Percentiles rank a stretch among this genome's conserved stretches.
phyloP scores from a whole-genome alignment of 2,113 vertebrate genomes.

The Leucoraja erinaceus region DNA sequence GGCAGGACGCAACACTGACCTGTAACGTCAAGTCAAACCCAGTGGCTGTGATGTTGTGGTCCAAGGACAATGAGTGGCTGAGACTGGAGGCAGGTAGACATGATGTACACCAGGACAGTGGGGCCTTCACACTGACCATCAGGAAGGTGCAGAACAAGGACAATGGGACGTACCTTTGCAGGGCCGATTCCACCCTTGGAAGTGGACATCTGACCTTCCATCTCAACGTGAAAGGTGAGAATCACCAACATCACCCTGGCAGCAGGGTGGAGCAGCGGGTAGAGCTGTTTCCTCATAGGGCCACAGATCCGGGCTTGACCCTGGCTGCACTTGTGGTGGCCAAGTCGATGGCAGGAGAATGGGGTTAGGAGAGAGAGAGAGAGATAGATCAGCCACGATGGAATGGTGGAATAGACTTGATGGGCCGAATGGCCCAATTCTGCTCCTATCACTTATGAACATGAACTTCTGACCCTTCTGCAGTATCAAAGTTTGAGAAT shows the following conservation, averaged over 20 bases:
- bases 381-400: too few relatives aligned
- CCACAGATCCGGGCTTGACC: too few relatives aligned
- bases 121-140: constrained; percentile 51
- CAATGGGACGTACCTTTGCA: constrained; percentile 55
- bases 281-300: too few relatives aligned
- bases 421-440: too few relatives aligned
- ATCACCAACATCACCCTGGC: neutral
- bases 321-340: too few relatives aligned
- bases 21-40: constrained; percentile 62
- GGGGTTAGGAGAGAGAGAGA: too few relatives aligned
- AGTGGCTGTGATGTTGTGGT: constrained; percentile 53
- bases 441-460: too few relatives aligned
- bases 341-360: too few relatives aligned
- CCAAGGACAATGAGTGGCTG: constrained; percentile 43
- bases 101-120: constrained; percentile 47
- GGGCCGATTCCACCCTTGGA: constrained; percentile 37
- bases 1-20: constrained; percentile 42
- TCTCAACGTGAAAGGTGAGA: constrained; percentile 58
- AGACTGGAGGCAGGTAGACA: constrained; percentile 46
- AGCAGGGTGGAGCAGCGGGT: constrained; percentile 35
- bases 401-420: too few relatives aligned
- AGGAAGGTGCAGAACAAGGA: constrained; percentile 50
- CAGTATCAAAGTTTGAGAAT: too few relatives aligned
- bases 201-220: constrained; percentile 46
- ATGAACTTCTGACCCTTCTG: too few relatives aligned